phyloP scores from a whole-genome alignment of 2,113 vertebrate species.

The Ammodytes marinus region DNA sequence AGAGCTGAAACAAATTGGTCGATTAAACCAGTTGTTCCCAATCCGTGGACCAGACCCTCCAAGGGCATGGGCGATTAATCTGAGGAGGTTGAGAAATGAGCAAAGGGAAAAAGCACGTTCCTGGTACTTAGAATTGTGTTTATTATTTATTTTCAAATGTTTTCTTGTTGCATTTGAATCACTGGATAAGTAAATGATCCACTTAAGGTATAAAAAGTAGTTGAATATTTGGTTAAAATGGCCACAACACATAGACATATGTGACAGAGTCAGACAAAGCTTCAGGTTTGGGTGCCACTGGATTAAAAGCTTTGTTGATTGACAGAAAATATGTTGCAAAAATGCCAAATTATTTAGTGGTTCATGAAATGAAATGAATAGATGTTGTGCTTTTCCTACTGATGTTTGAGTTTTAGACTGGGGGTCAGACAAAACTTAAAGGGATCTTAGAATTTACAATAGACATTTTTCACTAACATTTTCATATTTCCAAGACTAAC shows the following conservation, averaged over 20 bases:
- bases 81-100: neutral
- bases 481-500: neutral
- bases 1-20: neutral
- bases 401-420: neutral
- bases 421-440: neutral
- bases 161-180: neutral
- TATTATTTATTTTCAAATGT: neutral
- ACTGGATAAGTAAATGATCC: too few species aligned
- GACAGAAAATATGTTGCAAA: neutral
- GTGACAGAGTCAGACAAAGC: neutral
- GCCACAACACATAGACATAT: too few species aligned
- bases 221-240: neutral
- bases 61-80: neutral
- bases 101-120: neutral
- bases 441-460: neutral
- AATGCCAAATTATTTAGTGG: neutral
- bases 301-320: neutral
- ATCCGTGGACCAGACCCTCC: neutral
- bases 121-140: too few species aligned
- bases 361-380: neutral
- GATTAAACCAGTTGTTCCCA: neutral
- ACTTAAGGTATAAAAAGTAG: neutral
- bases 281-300: neutral
- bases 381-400: too few species aligned
- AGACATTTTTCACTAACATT: neutral